Conservation (phyloP, 2,888 invertebrate species). For the Uloborus plumipes region DNA sequence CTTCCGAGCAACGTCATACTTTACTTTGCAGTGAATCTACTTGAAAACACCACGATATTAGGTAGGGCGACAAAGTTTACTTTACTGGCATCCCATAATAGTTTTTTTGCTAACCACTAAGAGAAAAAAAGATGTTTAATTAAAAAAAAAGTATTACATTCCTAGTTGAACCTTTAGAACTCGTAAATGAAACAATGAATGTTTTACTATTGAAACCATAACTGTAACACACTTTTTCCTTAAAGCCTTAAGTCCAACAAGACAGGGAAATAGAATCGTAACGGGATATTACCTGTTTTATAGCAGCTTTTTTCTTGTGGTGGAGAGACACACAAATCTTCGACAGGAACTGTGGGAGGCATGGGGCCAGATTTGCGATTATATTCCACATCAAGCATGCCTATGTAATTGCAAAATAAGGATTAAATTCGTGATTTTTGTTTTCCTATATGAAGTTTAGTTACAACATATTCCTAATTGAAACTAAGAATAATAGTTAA, state of each 20-base stretch:
- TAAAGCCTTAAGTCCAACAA: too few relatives aligned
- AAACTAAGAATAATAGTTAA: too few relatives aligned
- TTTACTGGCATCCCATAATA: not conserved
- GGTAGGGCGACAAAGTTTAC: not conserved
- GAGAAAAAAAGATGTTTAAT: too few relatives aligned
- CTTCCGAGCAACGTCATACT: too few relatives aligned
- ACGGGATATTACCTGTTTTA: conserved; percentile 37
- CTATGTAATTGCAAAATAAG: not conserved
- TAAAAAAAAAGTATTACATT: too few relatives aligned
- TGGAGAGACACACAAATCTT: conserved; percentile 51
- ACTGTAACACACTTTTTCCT: not conserved
- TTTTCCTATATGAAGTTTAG: too few relatives aligned
- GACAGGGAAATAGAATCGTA: not conserved
- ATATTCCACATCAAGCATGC: conserved; percentile 53
- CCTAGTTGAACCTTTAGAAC: too few relatives aligned
- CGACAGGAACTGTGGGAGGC: conserved; percentile 39
- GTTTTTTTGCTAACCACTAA: too few relatives aligned
- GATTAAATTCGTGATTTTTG: too few relatives aligned
- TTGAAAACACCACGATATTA: not conserved
- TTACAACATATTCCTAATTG: too few relatives aligned
- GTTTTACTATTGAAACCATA: not conserved
- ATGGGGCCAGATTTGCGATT: conserved; percentile 52
- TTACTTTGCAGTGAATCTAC: too few relatives aligned
- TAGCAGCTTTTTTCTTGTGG: conserved; percentile 32
- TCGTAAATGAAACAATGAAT: not conserved